phyloP scores from a whole-genome alignment of 2,113 vertebrate species.

The Megaceryle maxima region DNA sequence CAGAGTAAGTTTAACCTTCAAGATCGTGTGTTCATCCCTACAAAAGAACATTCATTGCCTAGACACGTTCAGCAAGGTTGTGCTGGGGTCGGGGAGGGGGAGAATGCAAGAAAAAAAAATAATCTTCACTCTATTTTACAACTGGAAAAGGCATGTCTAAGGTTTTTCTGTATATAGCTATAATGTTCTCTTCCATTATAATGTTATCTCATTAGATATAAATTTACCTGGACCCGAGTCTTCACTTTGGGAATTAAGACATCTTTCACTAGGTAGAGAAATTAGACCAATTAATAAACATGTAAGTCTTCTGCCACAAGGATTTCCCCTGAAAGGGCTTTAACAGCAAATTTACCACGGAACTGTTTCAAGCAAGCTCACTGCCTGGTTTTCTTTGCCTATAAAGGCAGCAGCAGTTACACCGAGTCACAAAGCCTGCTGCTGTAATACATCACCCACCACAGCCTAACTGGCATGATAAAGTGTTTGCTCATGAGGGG shows the following conservation, averaged over 20 bases:
- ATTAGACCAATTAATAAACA: background rate
- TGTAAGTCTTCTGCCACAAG: background rate
- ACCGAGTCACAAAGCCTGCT: conserved; percentile 50
- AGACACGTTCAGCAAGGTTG: background rate
- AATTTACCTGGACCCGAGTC: background rate
- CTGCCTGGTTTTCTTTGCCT: background rate
- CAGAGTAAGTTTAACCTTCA: background rate
- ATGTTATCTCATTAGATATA: background rate
- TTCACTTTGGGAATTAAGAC: background rate
- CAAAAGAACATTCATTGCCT: conserved; percentile 10
- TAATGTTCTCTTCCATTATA: background rate
- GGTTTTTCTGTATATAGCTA: background rate
- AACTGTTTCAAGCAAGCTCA: background rate
- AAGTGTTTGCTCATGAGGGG: conserved; percentile 47
- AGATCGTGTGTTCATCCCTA: background rate
- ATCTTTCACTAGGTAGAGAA: background rate
- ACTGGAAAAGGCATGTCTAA: background rate
- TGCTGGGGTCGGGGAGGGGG: background rate
- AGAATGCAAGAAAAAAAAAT: background rate
- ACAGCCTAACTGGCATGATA: conserved; percentile 51
- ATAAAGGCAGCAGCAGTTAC: conserved; percentile 10
- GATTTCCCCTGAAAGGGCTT: background rate
- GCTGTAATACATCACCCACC: conserved; percentile 58
- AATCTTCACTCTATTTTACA: background rate
- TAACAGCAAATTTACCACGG: background rate